Conservation (phyloP, 2,797 vertebrate species). For the Hydrophis major region DNA sequence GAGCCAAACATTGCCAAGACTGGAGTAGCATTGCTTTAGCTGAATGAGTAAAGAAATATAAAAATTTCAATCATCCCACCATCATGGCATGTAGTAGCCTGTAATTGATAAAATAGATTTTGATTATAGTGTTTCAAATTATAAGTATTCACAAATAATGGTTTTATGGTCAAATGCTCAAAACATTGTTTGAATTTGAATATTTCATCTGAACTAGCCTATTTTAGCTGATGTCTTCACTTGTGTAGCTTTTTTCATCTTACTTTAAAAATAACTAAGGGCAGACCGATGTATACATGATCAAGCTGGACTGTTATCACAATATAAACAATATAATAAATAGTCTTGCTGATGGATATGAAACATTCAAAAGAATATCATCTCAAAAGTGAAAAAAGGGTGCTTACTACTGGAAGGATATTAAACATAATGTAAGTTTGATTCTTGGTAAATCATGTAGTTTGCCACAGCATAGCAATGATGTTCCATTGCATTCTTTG, state of each 20-base stretch:
- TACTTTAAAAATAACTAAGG: background rate
- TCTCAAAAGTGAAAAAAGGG: constrained; percentile 28
- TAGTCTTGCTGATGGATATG: constrained; percentile 17
- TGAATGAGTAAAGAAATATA: constrained; percentile 8
- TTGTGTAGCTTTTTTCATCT: background rate
- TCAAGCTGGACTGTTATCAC: constrained; percentile 17
- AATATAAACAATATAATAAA: constrained; percentile 18
- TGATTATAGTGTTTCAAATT: background rate
- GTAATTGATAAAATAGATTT: background rate
- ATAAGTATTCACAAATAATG: background rate
- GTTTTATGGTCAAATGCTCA: background rate
- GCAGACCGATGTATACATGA: rapidly evolving
- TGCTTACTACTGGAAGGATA: constrained; percentile 3
- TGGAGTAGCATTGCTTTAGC: background rate
- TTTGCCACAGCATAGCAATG: background rate
- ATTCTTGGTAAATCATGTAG: background rate
- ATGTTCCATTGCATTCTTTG: background rate
- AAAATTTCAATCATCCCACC: background rate
- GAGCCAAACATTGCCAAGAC: background rate
- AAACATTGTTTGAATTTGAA: background rate
- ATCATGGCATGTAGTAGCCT: background rate
- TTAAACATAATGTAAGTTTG: background rate
- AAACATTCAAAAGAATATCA: constrained; percentile 21
- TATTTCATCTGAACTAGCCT: background rate
- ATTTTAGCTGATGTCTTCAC: constrained; percentile 2